These are phyloP conservation scores for Stichodactyla helianthus DNA, from an alignment of 64 coral and sea anemone genomes.

Conservation along the genomic window DNA sequence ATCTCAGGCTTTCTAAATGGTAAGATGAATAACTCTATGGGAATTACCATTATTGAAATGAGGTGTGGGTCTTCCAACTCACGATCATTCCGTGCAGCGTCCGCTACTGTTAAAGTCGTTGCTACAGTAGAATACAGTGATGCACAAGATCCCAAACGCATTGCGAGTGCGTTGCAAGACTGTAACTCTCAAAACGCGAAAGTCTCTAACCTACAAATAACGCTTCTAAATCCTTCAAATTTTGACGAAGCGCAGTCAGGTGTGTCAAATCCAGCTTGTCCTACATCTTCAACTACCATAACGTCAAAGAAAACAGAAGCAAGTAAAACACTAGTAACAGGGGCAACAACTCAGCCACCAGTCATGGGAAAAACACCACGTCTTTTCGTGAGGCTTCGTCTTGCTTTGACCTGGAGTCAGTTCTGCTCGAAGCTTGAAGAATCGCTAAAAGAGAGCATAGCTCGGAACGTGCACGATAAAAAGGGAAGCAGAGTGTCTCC, in stretches of 20 bases:
- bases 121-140: neutral
- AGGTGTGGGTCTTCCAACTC: neutral
- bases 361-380: constrained; percentile 16
- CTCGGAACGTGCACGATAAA: constrained; percentile 56
- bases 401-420: constrained; percentile 70
- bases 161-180: neutral
- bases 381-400: constrained; percentile 34
- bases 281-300: neutral
- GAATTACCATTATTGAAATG: neutral
- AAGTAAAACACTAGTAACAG: neutral
- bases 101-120: neutral
- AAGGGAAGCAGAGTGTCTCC: constrained; percentile 57
- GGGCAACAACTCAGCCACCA: neutral
- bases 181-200: neutral
- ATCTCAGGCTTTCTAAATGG: neutral
- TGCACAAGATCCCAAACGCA: neutral
- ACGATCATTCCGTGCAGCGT: neutral
- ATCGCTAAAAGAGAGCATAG: constrained; percentile 63
- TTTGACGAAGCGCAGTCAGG: neutral
- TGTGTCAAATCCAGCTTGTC: neutral
- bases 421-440: constrained; percentile 68
- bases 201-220: neutral
- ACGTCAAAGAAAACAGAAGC: neutral
- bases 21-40: neutral
- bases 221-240: constrained; percentile 5